These are phyloP conservation scores for Plodia interpunctella DNA, from an alignment of 1,140 invertebrate species.

Conservation along the genomic window DNA sequence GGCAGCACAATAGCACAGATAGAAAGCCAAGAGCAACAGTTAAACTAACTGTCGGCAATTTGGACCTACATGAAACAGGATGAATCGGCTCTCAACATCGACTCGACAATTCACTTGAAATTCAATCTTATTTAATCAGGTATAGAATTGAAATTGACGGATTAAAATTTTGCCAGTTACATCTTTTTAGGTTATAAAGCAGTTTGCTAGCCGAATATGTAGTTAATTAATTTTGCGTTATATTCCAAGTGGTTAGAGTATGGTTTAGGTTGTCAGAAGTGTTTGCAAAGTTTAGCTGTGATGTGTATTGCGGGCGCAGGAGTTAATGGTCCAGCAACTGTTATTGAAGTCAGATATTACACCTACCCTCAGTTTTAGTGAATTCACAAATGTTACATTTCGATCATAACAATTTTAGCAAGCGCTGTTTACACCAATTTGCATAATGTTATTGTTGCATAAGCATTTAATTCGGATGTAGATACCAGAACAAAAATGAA, in stretches of 20 bases:
- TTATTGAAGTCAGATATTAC: constrained; percentile 65
- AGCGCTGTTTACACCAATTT: constrained; percentile 7
- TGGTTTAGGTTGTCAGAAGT: constrained; percentile 15
- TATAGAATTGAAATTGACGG: background rate
- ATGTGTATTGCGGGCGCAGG: constrained; percentile 50
- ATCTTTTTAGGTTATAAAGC: background rate
- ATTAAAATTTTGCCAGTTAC: constrained; percentile 6
- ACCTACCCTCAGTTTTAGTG: constrained; percentile 42
- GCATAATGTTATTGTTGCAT: background rate
- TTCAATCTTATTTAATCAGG: constrained; percentile 17
- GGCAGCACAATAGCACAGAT: constrained; percentile 47
- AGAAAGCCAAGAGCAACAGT: constrained; percentile 54
- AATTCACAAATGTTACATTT: constrained; percentile 43
- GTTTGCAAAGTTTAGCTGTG: constrained; percentile 29
- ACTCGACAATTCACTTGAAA: constrained; percentile 11
- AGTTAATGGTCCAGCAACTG: constrained; percentile 61
- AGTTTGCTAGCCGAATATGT: constrained; percentile 10
- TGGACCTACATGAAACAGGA: constrained; percentile 50
- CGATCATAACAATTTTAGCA: constrained; percentile 13
- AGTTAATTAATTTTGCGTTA: constrained; percentile 18
- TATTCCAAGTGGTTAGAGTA: background rate
- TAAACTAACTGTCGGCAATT: constrained; percentile 66
- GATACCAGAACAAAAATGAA: no score
- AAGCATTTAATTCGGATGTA: background rate
- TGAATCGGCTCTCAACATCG: constrained; percentile 41